Conservation (phyloP, 2,113 vertebrate species). For the Colossoma macropomum region DNA sequence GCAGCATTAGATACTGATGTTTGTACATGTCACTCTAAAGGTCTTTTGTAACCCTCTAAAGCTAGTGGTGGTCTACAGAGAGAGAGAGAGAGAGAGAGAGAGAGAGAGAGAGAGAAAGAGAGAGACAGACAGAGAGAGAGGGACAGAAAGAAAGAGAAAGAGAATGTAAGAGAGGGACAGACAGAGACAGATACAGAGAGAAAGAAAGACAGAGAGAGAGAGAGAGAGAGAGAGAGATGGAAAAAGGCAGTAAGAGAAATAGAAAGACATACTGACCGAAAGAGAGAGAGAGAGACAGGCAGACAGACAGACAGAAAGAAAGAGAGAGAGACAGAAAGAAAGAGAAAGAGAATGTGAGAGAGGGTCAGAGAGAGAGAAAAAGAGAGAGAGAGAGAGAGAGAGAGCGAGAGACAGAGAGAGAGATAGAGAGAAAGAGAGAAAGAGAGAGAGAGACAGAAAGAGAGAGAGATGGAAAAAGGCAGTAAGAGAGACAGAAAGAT, state of each 20-base stretch:
- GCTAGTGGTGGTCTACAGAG: constrained; percentile 18
- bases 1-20: constrained; percentile 41
- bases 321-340: no score
- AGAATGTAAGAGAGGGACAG: neutral
- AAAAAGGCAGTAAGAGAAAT: neutral
- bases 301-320: no score
- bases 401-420: no score
- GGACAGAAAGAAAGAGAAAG: no score
- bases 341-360: no score
- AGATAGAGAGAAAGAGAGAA: no score
- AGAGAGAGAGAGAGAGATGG: neutral
- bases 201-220: neutral
- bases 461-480: no score
- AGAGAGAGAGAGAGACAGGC: neutral
- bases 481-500: no score
- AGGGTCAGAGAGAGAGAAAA: neutral
- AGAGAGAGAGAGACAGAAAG: no score
- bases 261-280: no score
- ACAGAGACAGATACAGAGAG: neutral
- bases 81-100: neutral
- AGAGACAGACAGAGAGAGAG: neutral
- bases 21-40: constrained; percentile 14
- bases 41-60: constrained; percentile 44
- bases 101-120: neutral
- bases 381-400: no score